phyloP scores from a whole-genome alignment of 2,797 vertebrate genomes.

The Halcyon leucocephala region DNA sequence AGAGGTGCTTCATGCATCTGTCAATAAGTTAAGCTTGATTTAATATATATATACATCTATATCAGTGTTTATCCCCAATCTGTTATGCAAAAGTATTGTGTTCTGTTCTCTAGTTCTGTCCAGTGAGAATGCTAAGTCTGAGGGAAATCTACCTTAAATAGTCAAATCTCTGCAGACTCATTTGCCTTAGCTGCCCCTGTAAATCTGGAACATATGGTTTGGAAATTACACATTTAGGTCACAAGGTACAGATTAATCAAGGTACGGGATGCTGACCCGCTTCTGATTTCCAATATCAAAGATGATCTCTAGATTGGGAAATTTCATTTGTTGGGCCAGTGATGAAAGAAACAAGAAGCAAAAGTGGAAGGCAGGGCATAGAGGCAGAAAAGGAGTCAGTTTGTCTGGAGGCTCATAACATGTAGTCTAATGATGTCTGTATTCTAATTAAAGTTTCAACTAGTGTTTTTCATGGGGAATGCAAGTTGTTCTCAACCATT shows the following conservation, averaged over 20 bases:
- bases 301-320: not conserved
- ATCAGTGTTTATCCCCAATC: not conserved
- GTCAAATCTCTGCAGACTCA: not conserved
- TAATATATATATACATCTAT: not conserved
- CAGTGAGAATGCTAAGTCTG: not conserved
- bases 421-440: fast-evolving
- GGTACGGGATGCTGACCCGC: not conserved
- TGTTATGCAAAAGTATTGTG: not conserved
- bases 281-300: not conserved
- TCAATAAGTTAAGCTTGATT: not conserved
- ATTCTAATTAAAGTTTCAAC: not conserved
- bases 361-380: not conserved
- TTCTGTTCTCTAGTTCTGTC: not conserved
- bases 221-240: not conserved
- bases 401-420: not conserved
- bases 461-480: not conserved
- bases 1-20: not conserved
- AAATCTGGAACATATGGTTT: constrained; percentile 53
- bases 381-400: not conserved
- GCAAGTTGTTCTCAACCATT: not conserved
- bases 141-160: not conserved
- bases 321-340: not conserved
- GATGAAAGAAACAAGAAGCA: not conserved
- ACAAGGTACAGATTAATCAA: constrained; percentile 34
- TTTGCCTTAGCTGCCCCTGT: not conserved